A percentile compares a stretch with the other conserved stretches of the same genome.
Evolutionary conservation across 2,113 vertebrate species (phyloP).

Genomic region (Grammomys dolichurus): DNA sequence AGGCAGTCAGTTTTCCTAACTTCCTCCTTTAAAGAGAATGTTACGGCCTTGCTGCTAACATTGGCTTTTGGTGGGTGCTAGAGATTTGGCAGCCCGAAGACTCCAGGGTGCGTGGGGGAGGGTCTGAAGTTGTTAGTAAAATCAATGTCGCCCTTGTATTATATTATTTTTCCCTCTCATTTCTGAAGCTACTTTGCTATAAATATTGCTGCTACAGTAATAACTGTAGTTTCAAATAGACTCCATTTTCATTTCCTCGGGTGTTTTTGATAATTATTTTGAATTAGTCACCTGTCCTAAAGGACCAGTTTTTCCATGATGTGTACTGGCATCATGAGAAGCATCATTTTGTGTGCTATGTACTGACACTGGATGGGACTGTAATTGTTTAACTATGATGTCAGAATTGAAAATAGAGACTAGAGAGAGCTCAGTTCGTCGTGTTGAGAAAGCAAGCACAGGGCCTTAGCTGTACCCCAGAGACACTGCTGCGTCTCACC

Average conservation of each 20-base stretch:
- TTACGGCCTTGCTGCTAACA: background rate
- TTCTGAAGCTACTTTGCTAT: background rate
- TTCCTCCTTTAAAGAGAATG: constrained; percentile 25
- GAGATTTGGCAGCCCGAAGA: background rate
- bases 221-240: constrained; percentile 5
- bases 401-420: constrained; percentile 24
- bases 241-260: background rate
- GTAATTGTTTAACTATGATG: background rate
- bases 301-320: background rate
- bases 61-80: background rate
- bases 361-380: background rate
- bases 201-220: background rate
- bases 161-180: background rate
- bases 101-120: too few relatives aligned
- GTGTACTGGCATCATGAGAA: background rate
- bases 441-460: background rate
- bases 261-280: background rate
- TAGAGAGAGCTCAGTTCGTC: too few relatives aligned
- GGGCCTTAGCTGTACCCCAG: background rate
- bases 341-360: background rate
- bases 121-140: background rate
- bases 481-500: background rate
- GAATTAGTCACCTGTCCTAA: background rate
- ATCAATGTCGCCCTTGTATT: background rate
- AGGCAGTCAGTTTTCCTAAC: background rate